phyloP scores from a whole-genome alignment of 2,888 invertebrate genomes.

The Germaria angustata region DNA sequence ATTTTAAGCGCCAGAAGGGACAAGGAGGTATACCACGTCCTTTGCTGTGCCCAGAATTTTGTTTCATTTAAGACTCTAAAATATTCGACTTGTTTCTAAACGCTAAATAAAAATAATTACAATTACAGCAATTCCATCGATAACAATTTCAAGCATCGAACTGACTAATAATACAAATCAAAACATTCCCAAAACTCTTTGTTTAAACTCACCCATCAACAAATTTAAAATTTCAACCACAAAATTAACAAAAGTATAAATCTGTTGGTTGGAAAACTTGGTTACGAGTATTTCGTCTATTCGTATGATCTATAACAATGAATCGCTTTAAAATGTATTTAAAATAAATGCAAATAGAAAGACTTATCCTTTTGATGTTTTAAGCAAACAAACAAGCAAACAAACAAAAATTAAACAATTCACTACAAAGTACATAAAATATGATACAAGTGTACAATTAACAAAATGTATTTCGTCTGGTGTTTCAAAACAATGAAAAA shows the following conservation, averaged over 20 bases:
- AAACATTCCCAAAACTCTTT: neutral
- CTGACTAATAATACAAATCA: neutral
- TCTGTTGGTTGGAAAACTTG: neutral
- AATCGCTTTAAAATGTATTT: conserved; percentile 23
- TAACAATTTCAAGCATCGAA: neutral
- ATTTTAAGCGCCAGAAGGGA: no score
- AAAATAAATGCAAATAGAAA: conserved; percentile 44
- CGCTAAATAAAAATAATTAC: no score
- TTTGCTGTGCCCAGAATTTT: no score
- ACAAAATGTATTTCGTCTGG: conserved; percentile 64
- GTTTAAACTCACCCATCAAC: neutral
- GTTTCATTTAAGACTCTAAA: no score
- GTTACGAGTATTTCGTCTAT: conserved; percentile 15
- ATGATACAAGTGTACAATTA: conserved; percentile 60
- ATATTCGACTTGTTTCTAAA: no score
- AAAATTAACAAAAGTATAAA: conserved; percentile 23
- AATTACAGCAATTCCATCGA: no score
- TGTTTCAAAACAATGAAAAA: neutral
- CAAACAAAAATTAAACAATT: conserved; percentile 1
- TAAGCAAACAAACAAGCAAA: neutral
- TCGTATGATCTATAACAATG: conserved; percentile 18
- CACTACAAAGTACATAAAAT: conserved; percentile 39
- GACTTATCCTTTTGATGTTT: conserved; percentile 53
- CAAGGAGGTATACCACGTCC: no score
- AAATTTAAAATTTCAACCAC: conserved; percentile 18